phyloP scores from a whole-genome alignment of 2,797 vertebrate genomes.

The Melanotaenia boesemani region DNA sequence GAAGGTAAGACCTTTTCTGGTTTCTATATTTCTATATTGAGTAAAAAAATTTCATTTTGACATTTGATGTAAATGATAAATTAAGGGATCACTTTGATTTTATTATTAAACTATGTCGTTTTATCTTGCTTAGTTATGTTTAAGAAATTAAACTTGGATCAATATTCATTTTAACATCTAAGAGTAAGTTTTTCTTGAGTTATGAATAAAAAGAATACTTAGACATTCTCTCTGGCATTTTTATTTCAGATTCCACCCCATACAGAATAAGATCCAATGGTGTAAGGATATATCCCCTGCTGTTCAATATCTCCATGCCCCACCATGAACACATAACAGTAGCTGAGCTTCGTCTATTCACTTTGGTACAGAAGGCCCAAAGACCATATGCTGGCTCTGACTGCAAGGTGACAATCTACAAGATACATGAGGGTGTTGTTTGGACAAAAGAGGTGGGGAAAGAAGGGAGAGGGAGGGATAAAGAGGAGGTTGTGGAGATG shows the following conservation, averaged over 20 bases:
- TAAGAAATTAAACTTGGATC: not conserved
- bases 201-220: slow-evolving; percentile 22
- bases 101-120: not conserved
- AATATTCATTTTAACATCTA: not conserved
- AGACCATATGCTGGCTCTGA: slow-evolving; percentile 80
- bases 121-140: not conserved
- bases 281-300: slow-evolving; percentile 86
- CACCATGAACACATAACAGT: slow-evolving; percentile 88
- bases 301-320: slow-evolving; percentile 93
- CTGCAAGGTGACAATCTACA: slow-evolving; percentile 89
- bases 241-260: slow-evolving; percentile 87
- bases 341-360: slow-evolving; percentile 91
- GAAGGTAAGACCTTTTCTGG: slow-evolving; percentile 85
- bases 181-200: not conserved
- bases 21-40: too few relatives aligned
- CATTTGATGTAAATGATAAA: too few relatives aligned
- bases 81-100: not conserved
- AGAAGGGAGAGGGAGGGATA: slow-evolving; percentile 60
- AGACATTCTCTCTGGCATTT: slow-evolving; percentile 52
- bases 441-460: slow-evolving; percentile 63
- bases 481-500: slow-evolving; percentile 68
- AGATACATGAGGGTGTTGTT: slow-evolving; percentile 78
- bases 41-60: too few relatives aligned
- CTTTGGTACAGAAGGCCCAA: slow-evolving; percentile 83
- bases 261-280: slow-evolving; percentile 77